phyloP scores from a whole-genome alignment of 2,888 invertebrate species.

The Electrophaes corylata region DNA sequence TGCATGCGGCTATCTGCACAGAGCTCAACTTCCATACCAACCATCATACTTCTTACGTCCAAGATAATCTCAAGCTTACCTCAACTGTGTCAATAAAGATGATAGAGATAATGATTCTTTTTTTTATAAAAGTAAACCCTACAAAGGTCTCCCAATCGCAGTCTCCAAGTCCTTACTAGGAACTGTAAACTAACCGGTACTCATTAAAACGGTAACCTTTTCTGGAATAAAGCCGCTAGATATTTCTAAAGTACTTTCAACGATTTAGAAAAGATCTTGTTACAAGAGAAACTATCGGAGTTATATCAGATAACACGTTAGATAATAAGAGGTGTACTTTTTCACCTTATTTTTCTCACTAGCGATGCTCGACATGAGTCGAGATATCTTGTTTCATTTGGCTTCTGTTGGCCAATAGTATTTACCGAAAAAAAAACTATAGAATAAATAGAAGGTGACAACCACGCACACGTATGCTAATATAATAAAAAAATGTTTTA shows the following conservation, averaged over 20 bases:
- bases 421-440: too few species aligned
- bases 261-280: conserved; percentile 28
- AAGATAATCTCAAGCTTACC: too few species aligned
- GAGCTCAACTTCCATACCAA: too few species aligned
- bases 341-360: conserved; percentile 2
- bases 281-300: conserved; percentile 26
- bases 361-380: not conserved
- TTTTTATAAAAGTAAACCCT: not conserved
- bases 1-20: too few species aligned
- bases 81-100: too few species aligned
- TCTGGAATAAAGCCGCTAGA: conserved; percentile 40
- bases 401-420: too few species aligned
- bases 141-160: not conserved
- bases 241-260: conserved; percentile 24
- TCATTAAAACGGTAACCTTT: conserved; percentile 46
- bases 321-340: conserved; percentile 24
- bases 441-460: too few species aligned
- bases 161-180: not conserved
- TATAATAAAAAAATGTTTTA: too few species aligned
- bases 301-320: conserved; percentile 35
- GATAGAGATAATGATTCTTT: too few species aligned
- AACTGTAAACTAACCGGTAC: not conserved
- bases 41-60: too few species aligned
- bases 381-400: not conserved
- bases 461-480: too few species aligned